Evolutionary conservation across 2,797 vertebrate genomes (phyloP), one percentile per base, ranked within the genome.

Genomic region (Anabas testudineus): DNA sequence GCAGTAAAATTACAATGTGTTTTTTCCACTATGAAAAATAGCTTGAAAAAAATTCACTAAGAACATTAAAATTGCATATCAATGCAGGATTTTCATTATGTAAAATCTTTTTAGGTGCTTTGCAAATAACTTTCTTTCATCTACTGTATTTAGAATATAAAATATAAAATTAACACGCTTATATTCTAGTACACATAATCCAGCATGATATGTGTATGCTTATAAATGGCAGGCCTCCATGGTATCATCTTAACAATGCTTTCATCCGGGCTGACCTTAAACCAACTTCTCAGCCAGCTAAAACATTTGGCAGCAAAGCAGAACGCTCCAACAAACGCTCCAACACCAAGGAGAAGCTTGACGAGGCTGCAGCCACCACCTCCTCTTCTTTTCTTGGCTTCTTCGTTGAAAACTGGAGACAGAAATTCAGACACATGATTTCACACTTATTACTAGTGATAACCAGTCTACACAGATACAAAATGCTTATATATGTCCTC

Each of bases 101-200:
- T 13, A 39, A 36, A 39, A 39, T 39, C 4, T 14, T 39, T 15
- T 5, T 4, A 39, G 4, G 39, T 41, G 39, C 5, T 18, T 6
- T 41, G 14, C 37, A 39, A 37, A 39, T 39, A 14, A 39, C 13
- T 15, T 3, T 14, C 4, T 39, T 2, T 14, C 39, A 41, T 7
- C 7, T 19, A 19, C n/a, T n/a, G n/a, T n/a, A n/a, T n/a, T n/a
- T n/a, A n/a, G n/a, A n/a, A n/a, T n/a, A n/a, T n/a, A n/a, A n/a
- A n/a, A n/a, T n/a, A n/a, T n/a, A 22, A 39, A 9, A 18, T 4
- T 0, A 3, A 43, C 42, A 1, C 4, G 1, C 0, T 14, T 6
- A 39, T 49, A 48, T 43, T 18, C 24, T 71, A 82, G 42, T 39
- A 85, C 28, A 74, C 7, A 7, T 82, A 85, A 52, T 85, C 80